Evolutionary conservation across 1,140 invertebrate genomes (phyloP).

Genomic region (Drosophila sp.): DNA sequence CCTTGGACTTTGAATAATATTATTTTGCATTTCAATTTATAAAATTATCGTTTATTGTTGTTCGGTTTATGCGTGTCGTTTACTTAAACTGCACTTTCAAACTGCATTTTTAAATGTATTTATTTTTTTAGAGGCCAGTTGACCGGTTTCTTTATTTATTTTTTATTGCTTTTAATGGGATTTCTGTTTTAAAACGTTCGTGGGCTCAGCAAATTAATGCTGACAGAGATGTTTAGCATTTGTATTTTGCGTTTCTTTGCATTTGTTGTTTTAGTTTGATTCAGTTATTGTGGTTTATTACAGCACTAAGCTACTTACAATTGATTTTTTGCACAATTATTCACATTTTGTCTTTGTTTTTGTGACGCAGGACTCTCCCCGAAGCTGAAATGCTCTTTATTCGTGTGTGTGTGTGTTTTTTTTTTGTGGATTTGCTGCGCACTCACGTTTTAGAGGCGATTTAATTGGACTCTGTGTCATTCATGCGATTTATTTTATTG

Average conservation of each 20-base stretch:
- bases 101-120: background rate
- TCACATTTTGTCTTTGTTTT: slow-evolving; percentile 38
- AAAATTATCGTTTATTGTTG: slow-evolving; percentile 5
- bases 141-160: slow-evolving; percentile 7
- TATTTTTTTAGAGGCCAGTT: slow-evolving; percentile 5
- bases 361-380: slow-evolving; percentile 46
- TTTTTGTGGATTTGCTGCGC: slow-evolving; percentile 3
- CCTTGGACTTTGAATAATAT: slow-evolving; percentile 4
- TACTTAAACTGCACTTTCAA: slow-evolving; percentile 3
- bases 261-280: slow-evolving; percentile 13
- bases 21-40: slow-evolving; percentile 7
- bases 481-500: slow-evolving; percentile 36
- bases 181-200: slow-evolving; percentile 41
- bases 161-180: slow-evolving; percentile 18
- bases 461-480: slow-evolving; percentile 43
- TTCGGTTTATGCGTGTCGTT: background rate
- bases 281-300: slow-evolving; percentile 18
- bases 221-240: slow-evolving; percentile 38
- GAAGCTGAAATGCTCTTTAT: slow-evolving; percentile 13
- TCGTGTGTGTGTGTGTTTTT: no score
- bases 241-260: slow-evolving; percentile 4
- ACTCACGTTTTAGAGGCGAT: slow-evolving; percentile 33
- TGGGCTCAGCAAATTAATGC: slow-evolving; percentile 28
- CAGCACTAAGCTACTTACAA: slow-evolving; percentile 61
- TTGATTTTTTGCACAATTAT: slow-evolving; percentile 73